Percentiles rank a stretch among this genome's conserved stretches.
Conservation (phyloP, 2,888 invertebrate genomes). For the Harpagoxenus sublaevis region DNA sequence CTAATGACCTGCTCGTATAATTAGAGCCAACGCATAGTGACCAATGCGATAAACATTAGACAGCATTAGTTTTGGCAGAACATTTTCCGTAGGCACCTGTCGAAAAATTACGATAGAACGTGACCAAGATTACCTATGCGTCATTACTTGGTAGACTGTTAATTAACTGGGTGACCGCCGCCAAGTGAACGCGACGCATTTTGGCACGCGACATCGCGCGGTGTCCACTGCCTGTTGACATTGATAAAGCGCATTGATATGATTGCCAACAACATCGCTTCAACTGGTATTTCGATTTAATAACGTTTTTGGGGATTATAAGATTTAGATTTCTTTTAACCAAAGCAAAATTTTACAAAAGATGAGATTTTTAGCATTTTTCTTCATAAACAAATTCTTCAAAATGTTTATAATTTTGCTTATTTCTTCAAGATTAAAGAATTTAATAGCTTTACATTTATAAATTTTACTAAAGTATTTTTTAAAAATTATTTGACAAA, state of each 20-base stretch:
- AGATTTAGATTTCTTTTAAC: not conserved
- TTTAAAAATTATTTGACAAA: not conserved
- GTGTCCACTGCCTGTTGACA: not conserved
- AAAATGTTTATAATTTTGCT: not conserved
- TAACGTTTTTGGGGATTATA: not conserved
- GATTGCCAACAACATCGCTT: conserved; percentile 17
- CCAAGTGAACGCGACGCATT: conserved; percentile 46
- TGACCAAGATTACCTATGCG: conserved; percentile 13
- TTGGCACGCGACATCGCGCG: conserved; percentile 10
- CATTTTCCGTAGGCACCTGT: conserved; percentile 14
- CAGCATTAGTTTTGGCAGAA: not conserved
- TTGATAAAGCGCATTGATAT: conserved; percentile 33
- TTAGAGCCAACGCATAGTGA: conserved; percentile 16
- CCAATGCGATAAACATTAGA: conserved; percentile 27
- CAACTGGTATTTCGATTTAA: not conserved
- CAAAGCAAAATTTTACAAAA: not conserved
- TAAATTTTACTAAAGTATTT: not conserved
- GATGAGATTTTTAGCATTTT: not conserved
- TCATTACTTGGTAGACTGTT: conserved; percentile 36
- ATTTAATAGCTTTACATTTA: not conserved
- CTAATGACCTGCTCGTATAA: conserved; percentile 41
- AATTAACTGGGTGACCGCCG: conserved; percentile 44
- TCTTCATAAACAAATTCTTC: not conserved
- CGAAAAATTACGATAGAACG: conserved; percentile 34
- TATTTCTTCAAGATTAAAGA: not conserved